Evolutionary conservation across 2,888 invertebrate species (phyloP), one percentile per base, ranked within the genome.

Genomic region (Drosophila paranaensis): DNA sequence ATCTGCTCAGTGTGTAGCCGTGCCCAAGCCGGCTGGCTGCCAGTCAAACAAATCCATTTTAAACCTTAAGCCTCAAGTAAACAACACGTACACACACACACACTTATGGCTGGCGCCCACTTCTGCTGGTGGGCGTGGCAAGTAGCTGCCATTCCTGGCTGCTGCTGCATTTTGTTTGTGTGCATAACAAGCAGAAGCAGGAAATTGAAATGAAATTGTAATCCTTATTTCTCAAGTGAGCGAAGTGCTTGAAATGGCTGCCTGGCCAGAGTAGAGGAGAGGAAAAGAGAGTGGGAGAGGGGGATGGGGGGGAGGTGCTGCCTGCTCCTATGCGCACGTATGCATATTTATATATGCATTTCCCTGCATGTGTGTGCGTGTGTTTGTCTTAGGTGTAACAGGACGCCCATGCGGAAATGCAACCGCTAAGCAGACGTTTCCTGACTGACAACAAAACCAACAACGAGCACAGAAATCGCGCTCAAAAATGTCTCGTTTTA

Each of bases 11-110:
- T 56, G 62, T 77, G 84, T 55, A 64, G 67, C 71, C 80, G 64
- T 71, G 74, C 75, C 75, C 73, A 80, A 87, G 89, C 74, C 85
- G 81, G 88, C 80, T 79, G 61, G 74, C 80, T 85, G 82, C 80
- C 81, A 87, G 84, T 89, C 84, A 85, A 89, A 81, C 89, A 85
- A 85, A 89, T 89, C 89, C 85, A 89, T 84, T 87, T 80, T 81
- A 87, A 87, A 77, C 81, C 88, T 77, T 89, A 89, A 85, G 81
- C 77, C 89, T 77, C 83, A 74, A 74, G 88, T 87, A 89, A 89
- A 87, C 89, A 85, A 84, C 88, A 81, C 84, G 69, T 79, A 71
- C 62, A 64, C 71, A 61, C 56, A 61, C 56, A 43, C 60, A 50
- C 39, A 60, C 56, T 39, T 16, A 16, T 48, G 27, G 46, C 42